phyloP scores from a whole-genome alignment of 2,888 invertebrate species.

The Chalcosyrphus nemorum region DNA sequence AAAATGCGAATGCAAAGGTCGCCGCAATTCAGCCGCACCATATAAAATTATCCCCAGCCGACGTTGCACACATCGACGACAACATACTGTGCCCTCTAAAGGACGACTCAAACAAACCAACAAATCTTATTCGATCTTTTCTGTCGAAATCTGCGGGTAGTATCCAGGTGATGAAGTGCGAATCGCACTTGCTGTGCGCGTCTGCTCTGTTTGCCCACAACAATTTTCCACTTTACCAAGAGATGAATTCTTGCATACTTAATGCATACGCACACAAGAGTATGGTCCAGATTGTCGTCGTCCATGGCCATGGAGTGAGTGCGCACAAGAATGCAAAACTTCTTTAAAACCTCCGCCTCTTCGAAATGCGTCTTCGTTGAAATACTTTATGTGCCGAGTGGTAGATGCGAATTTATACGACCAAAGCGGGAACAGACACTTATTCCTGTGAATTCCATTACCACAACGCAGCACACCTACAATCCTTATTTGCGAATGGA shows the following conservation, averaged over 20 bases:
- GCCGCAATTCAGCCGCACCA: conserved; percentile 28
- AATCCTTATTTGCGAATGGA: conserved; percentile 40
- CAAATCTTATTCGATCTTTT: conserved; percentile 16
- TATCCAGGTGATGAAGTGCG: conserved; percentile 62
- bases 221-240: conserved; percentile 11
- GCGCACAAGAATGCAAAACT: conserved; percentile 1
- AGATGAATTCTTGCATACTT: conserved; percentile 22
- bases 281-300: conserved; percentile 9
- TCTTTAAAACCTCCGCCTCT: conserved; percentile 49
- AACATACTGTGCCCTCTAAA: neutral
- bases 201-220: conserved; percentile 4
- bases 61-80: neutral
- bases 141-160: conserved; percentile 57
- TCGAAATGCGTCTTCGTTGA: conserved; percentile 59
- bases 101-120: conserved; percentile 8
- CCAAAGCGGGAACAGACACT: neutral
- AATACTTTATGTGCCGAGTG: conserved; percentile 59
- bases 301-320: conserved; percentile 11
- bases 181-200: conserved; percentile 41
- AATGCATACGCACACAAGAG: neutral
- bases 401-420: conserved; percentile 46
- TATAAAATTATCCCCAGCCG: neutral
- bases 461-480: conserved; percentile 26
- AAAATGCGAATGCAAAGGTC: neutral
- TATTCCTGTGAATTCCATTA: conserved; percentile 54